Evolutionary conservation across 2,797 vertebrate genomes (phyloP).

Genomic region (Sebastolobus altivelis): DNA sequence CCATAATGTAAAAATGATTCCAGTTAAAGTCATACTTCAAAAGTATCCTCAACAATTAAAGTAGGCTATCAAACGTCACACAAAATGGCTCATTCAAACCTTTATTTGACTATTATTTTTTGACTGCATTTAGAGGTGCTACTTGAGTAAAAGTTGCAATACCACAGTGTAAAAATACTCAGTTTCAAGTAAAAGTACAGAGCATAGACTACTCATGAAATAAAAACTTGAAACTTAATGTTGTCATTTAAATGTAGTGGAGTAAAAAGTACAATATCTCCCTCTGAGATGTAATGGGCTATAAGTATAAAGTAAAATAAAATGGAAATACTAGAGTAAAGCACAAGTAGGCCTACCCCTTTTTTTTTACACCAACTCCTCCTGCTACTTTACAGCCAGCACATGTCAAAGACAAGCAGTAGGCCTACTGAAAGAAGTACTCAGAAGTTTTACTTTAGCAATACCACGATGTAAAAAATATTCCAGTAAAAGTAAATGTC

Average conservation of each 20-base stretch:
- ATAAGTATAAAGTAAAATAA: neutral
- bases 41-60: neutral
- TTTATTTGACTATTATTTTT: neutral
- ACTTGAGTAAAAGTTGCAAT: neutral
- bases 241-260: neutral
- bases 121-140: neutral
- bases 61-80: too few species aligned
- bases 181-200: neutral
- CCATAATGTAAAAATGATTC: neutral
- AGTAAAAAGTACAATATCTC: neutral
- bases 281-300: neutral
- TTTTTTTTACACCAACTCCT: neutral
- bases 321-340: neutral
- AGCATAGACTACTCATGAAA: neutral
- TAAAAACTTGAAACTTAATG: too few species aligned
- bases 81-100: neutral
- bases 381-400: neutral
- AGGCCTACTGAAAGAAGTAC: neutral
- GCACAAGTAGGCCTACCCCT: neutral
- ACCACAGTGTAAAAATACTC: neutral
- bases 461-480: neutral
- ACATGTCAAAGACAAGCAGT: neutral
- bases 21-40: neutral
- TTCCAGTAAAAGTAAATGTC: neutral
- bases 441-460: neutral